phyloP scores from a whole-genome alignment of 2,888 invertebrate species.

The Mimas tiliae region DNA sequence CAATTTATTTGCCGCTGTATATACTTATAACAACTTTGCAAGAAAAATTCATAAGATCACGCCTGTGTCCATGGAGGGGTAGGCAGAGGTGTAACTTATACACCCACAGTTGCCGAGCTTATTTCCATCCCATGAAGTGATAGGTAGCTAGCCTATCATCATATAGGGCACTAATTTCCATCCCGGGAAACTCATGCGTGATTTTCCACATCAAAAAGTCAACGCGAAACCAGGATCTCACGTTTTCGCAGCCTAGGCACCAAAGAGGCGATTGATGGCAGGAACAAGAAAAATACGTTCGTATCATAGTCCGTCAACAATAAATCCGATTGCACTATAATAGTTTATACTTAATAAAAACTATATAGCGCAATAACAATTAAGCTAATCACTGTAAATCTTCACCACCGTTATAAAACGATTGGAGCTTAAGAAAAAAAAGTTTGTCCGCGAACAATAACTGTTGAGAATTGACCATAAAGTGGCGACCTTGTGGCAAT shows the following conservation, averaged over 20 bases:
- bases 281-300: background rate
- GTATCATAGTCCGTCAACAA: background rate
- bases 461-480: conserved; percentile 84
- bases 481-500: conserved; percentile 84
- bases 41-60: background rate
- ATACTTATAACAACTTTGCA: background rate
- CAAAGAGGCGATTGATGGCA: too few species aligned
- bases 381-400: conserved; percentile 80
- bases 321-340: background rate
- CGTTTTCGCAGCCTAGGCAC: too few species aligned
- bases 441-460: conserved; percentile 79
- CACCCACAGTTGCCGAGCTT: too few species aligned
- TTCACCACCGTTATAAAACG: conserved; percentile 70
- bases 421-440: conserved; percentile 75
- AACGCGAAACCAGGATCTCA: too few species aligned
- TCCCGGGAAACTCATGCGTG: too few species aligned
- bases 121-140: too few species aligned
- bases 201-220: too few species aligned
- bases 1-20: conserved; percentile 2
- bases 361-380: conserved; percentile 77
- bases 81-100: too few species aligned
- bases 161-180: too few species aligned
- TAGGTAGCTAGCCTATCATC: too few species aligned
- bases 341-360: conserved; percentile 37
- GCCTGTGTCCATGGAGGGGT: too few species aligned